Conservation (phyloP, 1,140 invertebrate species). For the Maconellicoccus hirsutus region DNA sequence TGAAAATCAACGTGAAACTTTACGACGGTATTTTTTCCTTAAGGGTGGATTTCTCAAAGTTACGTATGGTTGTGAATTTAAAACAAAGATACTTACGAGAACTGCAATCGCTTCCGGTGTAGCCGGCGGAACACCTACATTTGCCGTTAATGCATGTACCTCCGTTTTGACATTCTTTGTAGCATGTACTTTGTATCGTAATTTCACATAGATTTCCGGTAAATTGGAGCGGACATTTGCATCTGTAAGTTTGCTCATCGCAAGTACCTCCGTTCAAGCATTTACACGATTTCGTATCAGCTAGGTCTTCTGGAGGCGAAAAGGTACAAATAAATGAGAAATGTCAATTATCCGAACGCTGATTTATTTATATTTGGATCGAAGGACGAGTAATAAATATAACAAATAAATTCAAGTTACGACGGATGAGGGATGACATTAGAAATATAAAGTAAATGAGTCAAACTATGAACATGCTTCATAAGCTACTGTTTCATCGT, state of each 20-base stretch:
- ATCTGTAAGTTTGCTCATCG: conserved; percentile 24
- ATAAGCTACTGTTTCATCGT: too few species aligned
- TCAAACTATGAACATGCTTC: too few species aligned
- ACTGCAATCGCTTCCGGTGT: conserved; percentile 29
- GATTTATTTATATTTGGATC: too few species aligned
- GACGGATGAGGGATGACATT: too few species aligned
- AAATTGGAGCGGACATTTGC: conserved; percentile 30
- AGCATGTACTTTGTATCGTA: conserved; percentile 23
- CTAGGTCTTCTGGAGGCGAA: background rate
- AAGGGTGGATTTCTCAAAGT: too few species aligned
- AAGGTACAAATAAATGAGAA: background rate
- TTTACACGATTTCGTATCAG: conserved; percentile 13
- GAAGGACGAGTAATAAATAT: too few species aligned
- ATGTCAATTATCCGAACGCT: too few species aligned
- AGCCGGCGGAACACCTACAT: conserved; percentile 30
- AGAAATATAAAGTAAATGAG: too few species aligned
- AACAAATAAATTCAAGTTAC: too few species aligned
- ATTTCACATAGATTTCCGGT: conserved; percentile 29
- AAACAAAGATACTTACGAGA: conserved; percentile 27
- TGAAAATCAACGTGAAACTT: too few species aligned
- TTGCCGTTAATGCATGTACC: conserved; percentile 26
- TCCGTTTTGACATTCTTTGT: conserved; percentile 27
- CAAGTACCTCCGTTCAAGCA: conserved; percentile 30
- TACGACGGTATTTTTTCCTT: too few species aligned
- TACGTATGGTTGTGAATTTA: too few species aligned